Percentiles rank a stretch among this genome's conserved stretches.
Conservation (phyloP, 2,888 invertebrate species). For the Esperia sulphurella region DNA sequence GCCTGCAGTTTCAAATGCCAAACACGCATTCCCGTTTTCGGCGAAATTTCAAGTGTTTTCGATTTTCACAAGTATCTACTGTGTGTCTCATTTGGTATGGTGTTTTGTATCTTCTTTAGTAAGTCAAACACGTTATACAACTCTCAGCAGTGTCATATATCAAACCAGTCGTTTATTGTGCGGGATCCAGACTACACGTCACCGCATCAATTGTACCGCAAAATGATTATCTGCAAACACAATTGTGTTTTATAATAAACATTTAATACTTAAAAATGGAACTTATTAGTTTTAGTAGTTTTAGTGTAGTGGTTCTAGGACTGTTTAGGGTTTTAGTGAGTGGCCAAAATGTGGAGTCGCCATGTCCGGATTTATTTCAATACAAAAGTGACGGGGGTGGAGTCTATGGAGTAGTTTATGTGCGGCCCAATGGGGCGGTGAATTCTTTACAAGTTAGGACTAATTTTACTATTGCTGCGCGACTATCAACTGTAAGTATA, state of each 20-base stretch:
- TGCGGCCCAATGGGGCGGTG: slow-evolving; percentile 36
- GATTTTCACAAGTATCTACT: no score
- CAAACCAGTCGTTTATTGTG: slow-evolving; percentile 31
- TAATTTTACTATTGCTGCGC: slow-evolving; percentile 50
- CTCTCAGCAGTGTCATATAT: background rate
- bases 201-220: slow-evolving; percentile 3
- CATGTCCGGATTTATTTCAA: slow-evolving; percentile 53
- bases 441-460: slow-evolving; percentile 33
- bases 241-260: background rate
- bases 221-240: slow-evolving; percentile 8
- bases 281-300: slow-evolving; percentile 16
- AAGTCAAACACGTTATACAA: background rate
- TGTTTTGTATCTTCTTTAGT: background rate
- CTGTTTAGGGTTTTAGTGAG: slow-evolving; percentile 14
- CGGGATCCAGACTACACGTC: slow-evolving; percentile 32
- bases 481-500: slow-evolving; percentile 42
- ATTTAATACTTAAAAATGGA: slow-evolving; percentile 18
- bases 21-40: no score
- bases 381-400: slow-evolving; percentile 41
- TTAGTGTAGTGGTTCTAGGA: slow-evolving; percentile 25
- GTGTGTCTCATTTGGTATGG: background rate
- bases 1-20: no score
- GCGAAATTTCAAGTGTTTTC: no score
- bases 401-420: slow-evolving; percentile 41
- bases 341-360: slow-evolving; percentile 41